Evolutionary conservation across 1,140 invertebrate genomes (phyloP).

Genomic region (Leucophenga varia): DNA sequence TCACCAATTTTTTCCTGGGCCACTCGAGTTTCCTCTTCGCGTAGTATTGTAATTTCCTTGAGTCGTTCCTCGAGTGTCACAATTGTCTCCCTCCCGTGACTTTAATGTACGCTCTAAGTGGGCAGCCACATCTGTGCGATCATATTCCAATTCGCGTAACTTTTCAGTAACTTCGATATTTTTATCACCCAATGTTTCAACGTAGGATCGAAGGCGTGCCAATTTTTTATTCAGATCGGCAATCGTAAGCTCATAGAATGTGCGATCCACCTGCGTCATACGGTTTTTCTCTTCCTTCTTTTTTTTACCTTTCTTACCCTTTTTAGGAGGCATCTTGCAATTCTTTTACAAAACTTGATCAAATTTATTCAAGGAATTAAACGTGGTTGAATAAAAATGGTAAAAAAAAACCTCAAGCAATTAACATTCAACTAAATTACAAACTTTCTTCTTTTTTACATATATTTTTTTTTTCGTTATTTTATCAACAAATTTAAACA

Average conservation of each 20-base stretch:
- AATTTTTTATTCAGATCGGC: slow-evolving; percentile 76
- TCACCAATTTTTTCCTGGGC: slow-evolving; percentile 62
- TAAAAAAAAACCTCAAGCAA: too few species aligned
- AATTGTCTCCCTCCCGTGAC: slow-evolving; percentile 72
- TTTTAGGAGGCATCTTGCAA: slow-evolving; percentile 58
- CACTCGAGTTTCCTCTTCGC: slow-evolving; percentile 47
- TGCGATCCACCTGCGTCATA: slow-evolving; percentile 65
- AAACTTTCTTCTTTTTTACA: too few species aligned
- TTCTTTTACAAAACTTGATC: too few species aligned
- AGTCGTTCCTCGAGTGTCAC: slow-evolving; percentile 75
- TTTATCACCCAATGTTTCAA: slow-evolving; percentile 72
- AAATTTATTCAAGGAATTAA: too few species aligned
- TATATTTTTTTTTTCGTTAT: too few species aligned
- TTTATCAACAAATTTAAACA: too few species aligned
- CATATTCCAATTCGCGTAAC: slow-evolving; percentile 73
- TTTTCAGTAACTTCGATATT: slow-evolving; percentile 68
- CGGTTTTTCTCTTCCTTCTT: slow-evolving; percentile 60
- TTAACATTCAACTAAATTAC: too few species aligned
- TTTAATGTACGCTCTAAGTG: slow-evolving; percentile 76
- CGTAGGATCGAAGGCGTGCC: slow-evolving; percentile 67
- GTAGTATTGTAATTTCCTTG: slow-evolving; percentile 62
- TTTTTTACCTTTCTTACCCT: slow-evolving; percentile 60
- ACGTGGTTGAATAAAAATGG: too few species aligned
- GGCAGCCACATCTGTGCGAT: slow-evolving; percentile 78
- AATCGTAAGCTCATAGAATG: slow-evolving; percentile 80